Percentiles rank a stretch among this genome's conserved stretches.
These are phyloP conservation scores for Heliconius hortense DNA, from an alignment of 2,888 invertebrate species.

Conservation along the genomic window DNA sequence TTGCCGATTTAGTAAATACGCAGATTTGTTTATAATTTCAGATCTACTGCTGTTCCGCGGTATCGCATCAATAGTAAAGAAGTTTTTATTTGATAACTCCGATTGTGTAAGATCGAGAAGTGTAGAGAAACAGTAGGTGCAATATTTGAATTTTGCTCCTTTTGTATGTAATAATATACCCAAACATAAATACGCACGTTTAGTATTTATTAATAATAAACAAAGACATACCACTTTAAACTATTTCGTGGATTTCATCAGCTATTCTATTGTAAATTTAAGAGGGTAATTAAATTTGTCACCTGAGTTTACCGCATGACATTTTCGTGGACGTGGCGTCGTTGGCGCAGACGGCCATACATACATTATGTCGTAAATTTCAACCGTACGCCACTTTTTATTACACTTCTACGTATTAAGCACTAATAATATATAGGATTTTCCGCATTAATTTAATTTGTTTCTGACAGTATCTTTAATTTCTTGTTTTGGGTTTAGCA, in stretches of 20 bases:
- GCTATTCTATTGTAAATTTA: conserved; percentile 49
- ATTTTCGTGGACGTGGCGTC: conserved; percentile 25
- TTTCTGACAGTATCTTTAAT: background rate
- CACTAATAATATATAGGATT: conserved; percentile 18
- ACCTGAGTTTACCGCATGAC: conserved; percentile 31
- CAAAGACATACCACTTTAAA: background rate
- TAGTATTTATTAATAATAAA: conserved; percentile 12
- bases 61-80: no score
- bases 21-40: no score
- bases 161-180: no score
- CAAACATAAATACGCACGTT: background rate
- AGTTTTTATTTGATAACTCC: no score
- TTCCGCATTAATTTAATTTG: background rate
- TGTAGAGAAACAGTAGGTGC: no score
- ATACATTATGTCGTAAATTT: conserved; percentile 26
- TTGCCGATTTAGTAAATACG: no score
- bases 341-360: conserved; percentile 22
- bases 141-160: no score
- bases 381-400: conserved; percentile 29
- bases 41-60: no score
- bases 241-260: conserved; percentile 46
- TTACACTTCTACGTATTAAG: conserved; percentile 30
- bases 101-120: no score
- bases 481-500: background rate
- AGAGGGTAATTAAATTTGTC: conserved; percentile 50